These are phyloP conservation scores for Myotis davidii DNA, from an alignment of 2,113 vertebrate genomes.

Conservation along the genomic window DNA sequence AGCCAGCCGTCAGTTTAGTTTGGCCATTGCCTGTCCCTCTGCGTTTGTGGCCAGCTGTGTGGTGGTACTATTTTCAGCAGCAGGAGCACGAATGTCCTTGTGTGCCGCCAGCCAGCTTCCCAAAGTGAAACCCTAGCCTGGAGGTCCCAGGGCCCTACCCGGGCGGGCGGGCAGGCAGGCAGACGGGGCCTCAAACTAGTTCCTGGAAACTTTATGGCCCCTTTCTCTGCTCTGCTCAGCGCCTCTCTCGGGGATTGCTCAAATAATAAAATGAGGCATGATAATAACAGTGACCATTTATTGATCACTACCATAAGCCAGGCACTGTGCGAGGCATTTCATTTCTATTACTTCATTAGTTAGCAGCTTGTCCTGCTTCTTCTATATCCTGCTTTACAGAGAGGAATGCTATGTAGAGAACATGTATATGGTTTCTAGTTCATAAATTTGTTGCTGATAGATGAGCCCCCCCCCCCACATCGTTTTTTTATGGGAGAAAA, in stretches of 20 bases:
- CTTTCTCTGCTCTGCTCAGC: neutral
- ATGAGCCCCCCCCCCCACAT: neutral
- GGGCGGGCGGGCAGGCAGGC: neutral
- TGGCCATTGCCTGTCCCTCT: neutral
- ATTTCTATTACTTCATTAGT: neutral
- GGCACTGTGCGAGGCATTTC: neutral
- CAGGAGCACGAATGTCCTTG: neutral
- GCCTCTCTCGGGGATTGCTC: neutral
- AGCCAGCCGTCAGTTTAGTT: neutral
- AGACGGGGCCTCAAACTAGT: neutral
- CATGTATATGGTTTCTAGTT: neutral
- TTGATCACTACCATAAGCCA: neutral
- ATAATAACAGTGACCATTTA: neutral
- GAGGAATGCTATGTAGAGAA: neutral
- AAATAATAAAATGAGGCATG: slow-evolving; percentile 8
- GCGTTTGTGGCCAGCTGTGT: neutral
- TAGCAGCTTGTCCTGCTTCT: neutral
- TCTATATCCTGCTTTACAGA: neutral
- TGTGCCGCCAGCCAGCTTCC: neutral
- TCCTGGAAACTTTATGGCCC: neutral
- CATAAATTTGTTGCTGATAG: neutral
- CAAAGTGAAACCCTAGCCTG: slow-evolving; percentile 10
- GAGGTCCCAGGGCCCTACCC: neutral
- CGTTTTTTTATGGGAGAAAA: slow-evolving; percentile 28
- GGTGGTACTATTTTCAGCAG: slow-evolving; percentile 6